A percentile compares a stretch with the other conserved stretches of the same genome.
These are phyloP conservation scores for Drosophila helvetica DNA, from an alignment of 2,888 invertebrate genomes.

Conservation along the genomic window DNA sequence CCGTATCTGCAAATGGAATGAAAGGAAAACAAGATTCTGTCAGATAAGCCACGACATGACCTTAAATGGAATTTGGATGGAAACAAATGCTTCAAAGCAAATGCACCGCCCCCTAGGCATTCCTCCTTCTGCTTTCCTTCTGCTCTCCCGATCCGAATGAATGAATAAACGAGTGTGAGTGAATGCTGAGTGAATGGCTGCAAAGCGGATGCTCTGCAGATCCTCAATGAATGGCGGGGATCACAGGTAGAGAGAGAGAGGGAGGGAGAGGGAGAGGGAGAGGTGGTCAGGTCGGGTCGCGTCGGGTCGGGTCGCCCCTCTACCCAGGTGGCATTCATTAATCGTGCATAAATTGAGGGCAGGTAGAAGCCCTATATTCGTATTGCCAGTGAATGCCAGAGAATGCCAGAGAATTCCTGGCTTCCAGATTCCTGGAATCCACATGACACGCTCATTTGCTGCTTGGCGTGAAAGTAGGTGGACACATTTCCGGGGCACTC, in stretches of 20 bases:
- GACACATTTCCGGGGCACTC: constrained; percentile 67
- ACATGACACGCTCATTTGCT: constrained; percentile 47
- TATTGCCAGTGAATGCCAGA: not conserved
- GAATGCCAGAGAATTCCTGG: not conserved
- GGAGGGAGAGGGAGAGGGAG: not conserved
- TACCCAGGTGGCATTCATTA: constrained; percentile 76
- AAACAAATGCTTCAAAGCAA: constrained; percentile 39
- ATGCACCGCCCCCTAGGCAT: constrained; percentile 3
- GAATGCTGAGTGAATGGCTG: constrained; percentile 28
- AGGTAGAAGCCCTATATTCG: constrained; percentile 21
- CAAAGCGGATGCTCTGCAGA: constrained; percentile 31
- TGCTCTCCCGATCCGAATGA: not conserved
- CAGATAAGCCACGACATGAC: constrained; percentile 38
- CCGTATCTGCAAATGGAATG: constrained; percentile 87
- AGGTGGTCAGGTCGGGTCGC: too few relatives aligned
- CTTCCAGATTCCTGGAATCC: constrained; percentile 43
- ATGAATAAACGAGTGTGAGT: constrained; percentile 25
- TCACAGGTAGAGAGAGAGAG: constrained; percentile 29
- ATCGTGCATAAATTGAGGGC: constrained; percentile 75
- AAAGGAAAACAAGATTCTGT: constrained; percentile 21
- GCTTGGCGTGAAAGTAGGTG: constrained; percentile 75
- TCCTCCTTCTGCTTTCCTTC: constrained; percentile 2
- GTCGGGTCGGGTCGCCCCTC: not conserved
- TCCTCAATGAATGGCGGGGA: constrained; percentile 55
- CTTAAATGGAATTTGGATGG: constrained; percentile 61